These are phyloP conservation scores for Synanceia verrucosa DNA, from an alignment of 2,797 vertebrate genomes.

Conservation along the genomic window DNA sequence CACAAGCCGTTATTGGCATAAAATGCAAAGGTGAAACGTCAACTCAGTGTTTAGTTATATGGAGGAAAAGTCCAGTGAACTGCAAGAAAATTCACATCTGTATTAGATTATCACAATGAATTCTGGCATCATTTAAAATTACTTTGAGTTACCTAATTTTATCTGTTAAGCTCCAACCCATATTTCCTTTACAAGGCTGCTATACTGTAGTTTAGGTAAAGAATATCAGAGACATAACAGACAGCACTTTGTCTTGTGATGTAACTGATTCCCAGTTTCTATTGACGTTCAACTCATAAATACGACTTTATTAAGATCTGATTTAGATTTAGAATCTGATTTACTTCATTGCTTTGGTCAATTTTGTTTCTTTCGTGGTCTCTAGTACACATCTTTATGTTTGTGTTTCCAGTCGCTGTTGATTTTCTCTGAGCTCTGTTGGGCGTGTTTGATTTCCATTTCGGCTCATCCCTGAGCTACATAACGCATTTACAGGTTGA, in stretches of 20 bases:
- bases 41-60: neutral
- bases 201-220: neutral
- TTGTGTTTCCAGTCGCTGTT: conserved; percentile 50
- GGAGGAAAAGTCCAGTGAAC: neutral
- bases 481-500: conserved; percentile 66
- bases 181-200: neutral
- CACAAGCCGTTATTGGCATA: neutral
- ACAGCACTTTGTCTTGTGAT: neutral
- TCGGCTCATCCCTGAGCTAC: conserved; percentile 48
- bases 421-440: conserved; percentile 51
- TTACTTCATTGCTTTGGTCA: conserved; percentile 46
- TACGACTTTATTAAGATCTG: conserved; percentile 38
- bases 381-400: conserved; percentile 16
- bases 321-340: conserved; percentile 41
- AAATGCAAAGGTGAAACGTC: neutral
- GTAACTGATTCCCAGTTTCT: conserved; percentile 18
- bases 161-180: neutral
- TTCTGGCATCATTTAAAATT: neutral
- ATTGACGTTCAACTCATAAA: conserved; percentile 30
- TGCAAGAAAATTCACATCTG: neutral
- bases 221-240: neutral
- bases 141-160: neutral
- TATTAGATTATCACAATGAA: neutral
- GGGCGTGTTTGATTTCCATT: conserved; percentile 67
- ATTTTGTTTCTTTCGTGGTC: conserved; percentile 25